Base-by-base conservation (phyloP, 2,797 vertebrate species). In the Pangasius mekongensis region DNA sequence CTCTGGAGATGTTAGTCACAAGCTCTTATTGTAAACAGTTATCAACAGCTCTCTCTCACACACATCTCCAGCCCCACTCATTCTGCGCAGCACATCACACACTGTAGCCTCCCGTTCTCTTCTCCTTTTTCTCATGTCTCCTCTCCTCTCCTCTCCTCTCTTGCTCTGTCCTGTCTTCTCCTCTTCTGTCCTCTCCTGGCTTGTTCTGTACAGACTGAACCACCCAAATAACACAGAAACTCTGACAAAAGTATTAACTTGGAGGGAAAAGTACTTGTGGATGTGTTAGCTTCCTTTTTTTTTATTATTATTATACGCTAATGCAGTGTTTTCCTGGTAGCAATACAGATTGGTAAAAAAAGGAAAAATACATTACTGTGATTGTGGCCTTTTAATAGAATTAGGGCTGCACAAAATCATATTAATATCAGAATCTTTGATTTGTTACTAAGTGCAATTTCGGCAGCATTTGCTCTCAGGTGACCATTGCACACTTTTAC, bases 1-100 rank as follows among this genome's bases (percentile, higher is more conserved):
- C 93, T 92, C 93, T 13, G 1, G 91, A 90, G 93, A 93, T 86
- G 52, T 10, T 52, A 88, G 89, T 92, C 94, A 94, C 92, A 91
- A 33, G 54, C 74, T 47, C 73, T 84, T 47, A 85, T 87, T 89
- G 82, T 89, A 87, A 89, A 89, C 86, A 89, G 62, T 87, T 77
- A 89, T 89, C 93, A 93, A 93, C 92, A 92, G 60, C 87, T 73
- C 67, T 88, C 90, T 88, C 90, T 88, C 91, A 76, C 86, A 89
- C 91, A 91, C 82, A 84, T 89, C 89, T 89, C 85, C 76, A 83
- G 85, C 90, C 80, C 85, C 84, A 47, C 47, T 91, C n/a, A 30
- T 86, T 49, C 58, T 64, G 90, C 87, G 39, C 73, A 85, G 83
- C 82, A 49, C 58, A 82, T 56, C 77, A 82, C 60, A n/a, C 49